Base-by-base conservation (phyloP, 2,797 vertebrate genomes). In the Centropyge bicolor region DNA sequence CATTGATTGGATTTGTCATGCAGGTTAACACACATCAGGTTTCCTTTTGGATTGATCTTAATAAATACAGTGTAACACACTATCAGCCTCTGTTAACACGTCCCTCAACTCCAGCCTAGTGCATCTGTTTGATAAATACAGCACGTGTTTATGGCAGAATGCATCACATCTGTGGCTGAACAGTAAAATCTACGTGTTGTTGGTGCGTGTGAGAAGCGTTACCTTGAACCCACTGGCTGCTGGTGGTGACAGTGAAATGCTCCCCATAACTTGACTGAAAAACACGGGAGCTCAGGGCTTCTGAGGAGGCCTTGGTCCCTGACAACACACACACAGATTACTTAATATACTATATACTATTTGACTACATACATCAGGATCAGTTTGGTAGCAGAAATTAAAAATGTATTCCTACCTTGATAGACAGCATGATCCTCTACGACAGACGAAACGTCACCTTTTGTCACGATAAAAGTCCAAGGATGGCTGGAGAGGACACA, bases 191-290 rank as follows among this genome's bases (percentile, higher is more conserved):
- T n/a, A 27, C 22, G 52, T 38, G 17, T 36, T 0, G 6, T 62
- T 38, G 31, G 57, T 65, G 62, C 14, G 63, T 22, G 38, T 70
- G 60, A 35, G 77, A 27, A 41, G 38, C n/a, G 9, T 69, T 93
- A 99, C 98, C 98, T 97, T 98, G 98, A 41, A 98, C 94, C 98
- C 98, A 99, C 84, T 98, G 97, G 2, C 98, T 99, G 71, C 91
- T 93, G 0, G 94, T 92, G 54, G 96, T 97, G 35, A 99, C 82
- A 0, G 95, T 97, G 79, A 99, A 98, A 72, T 91, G 76, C 76
- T 98, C 97, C 3, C 97, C 97, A 0, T 95, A 94, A 54, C 94
- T 95, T 0, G 95, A 95, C 72, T 87, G 93, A 82, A 99, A 98
- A 4, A 96, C 82, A 57, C 89, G 94, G 70, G 93, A 95, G 67